Evolutionary conservation across 1,140 invertebrate species (phyloP).

Genomic region (Achatina immaculata): DNA sequence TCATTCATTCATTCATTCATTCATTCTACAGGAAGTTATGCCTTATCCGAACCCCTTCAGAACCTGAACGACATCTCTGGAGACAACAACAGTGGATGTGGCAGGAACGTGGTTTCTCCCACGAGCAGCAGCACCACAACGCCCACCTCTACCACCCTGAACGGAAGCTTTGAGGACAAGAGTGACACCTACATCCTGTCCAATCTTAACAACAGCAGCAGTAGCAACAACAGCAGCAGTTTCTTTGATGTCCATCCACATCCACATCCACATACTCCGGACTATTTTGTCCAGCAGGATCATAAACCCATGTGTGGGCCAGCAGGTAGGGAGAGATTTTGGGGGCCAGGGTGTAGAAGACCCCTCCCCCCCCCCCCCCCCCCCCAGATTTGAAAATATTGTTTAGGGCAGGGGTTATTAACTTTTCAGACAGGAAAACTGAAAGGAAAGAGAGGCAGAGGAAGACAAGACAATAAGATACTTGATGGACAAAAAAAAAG

Average conservation of each 20-base stretch:
- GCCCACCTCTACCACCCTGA: background rate
- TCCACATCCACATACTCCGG: background rate
- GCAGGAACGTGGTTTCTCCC: background rate
- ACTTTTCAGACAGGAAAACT: no score
- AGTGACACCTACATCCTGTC: constrained; percentile 2
- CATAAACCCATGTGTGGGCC: background rate
- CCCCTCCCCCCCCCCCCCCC: no score
- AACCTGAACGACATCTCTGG: background rate
- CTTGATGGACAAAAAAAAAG: no score
- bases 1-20: no score
- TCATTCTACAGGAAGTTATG: background rate
- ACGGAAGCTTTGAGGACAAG: constrained; percentile 1
- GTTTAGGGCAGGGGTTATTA: no score
- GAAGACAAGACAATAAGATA: no score
- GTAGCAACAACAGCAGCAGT: background rate
- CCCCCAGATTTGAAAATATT: no score
- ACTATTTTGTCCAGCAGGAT: background rate
- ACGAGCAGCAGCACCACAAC: constrained; percentile 1
- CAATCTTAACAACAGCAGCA: background rate
- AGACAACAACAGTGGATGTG: background rate
- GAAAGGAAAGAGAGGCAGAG: no score
- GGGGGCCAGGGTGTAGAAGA: no score
- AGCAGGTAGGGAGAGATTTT: background rate
- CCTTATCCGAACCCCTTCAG: background rate
- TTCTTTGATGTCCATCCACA: background rate